Base-by-base conservation (phyloP, 2,888 invertebrate genomes). In the Drosophila atroscutellata region DNA sequence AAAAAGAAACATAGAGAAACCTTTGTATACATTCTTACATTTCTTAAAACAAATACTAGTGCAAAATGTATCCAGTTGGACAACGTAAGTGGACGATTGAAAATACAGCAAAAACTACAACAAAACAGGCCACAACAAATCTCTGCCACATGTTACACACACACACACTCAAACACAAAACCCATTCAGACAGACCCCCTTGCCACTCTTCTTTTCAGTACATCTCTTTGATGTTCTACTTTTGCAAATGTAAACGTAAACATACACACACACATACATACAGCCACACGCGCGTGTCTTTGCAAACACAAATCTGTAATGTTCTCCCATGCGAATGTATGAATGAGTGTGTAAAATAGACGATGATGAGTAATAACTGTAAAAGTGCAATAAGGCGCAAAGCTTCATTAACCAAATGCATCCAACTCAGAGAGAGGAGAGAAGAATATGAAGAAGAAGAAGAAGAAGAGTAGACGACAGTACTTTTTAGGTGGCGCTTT, bases 21-120 rank as follows among this genome's bases (percentile, higher is more conserved):
- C 76, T 80, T 83, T 90, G 75, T 88, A 88, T 86, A 81, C 83
- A 86, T 83, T 79, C 80, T 78, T 86, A 86, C 73, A 83, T 85
- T 81, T 77, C 84, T 75, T 77, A 78, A 80, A 80, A 68, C 72
- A 83, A 78, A 81, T 75, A 86, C 81, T 76, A 80, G 83, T 77
- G 74, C 84, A 94, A 93, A 93, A 95, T 95, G 95, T 95, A 95
- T 94, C 95, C 95, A 91, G 95, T 95, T 92, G 95, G 95, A 92
- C 95, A 95, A 93, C 95, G 95, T 95, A 94, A 95, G 95, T 95
- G 93, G 76, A 45, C 66, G 47, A 76, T 47, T 69, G 64, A 67
- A 73, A 67, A 55, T 51, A 36, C n/a, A 57, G 49, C 42, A 51
- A 49, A 32, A 64, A 57, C 18, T 20, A 7, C 24, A 55, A 61